A percentile compares a stretch with the other conserved stretches of the same genome.
These are phyloP conservation scores for Tethya wilhelma DNA, from an alignment of 37 sponge, comb jelly and placozoan species.

Conservation along the genomic window DNA sequence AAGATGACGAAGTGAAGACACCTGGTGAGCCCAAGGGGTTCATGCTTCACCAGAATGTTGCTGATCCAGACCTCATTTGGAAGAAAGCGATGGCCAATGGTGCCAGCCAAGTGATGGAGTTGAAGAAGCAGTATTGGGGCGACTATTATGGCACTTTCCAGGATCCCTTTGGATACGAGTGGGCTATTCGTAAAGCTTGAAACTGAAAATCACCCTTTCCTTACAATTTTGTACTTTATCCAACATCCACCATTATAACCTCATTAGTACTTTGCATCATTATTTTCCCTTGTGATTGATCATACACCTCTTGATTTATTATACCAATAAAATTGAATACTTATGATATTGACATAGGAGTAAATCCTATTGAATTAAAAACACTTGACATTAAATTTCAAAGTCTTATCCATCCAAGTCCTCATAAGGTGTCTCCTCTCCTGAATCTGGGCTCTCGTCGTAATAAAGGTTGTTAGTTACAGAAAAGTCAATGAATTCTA, in stretches of 20 bases:
- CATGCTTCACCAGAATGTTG: slow-evolving; percentile 29
- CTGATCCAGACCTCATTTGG: slow-evolving; percentile 47
- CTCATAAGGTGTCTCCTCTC: slow-evolving; percentile 17
- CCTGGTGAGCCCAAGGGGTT: slow-evolving; percentile 11
- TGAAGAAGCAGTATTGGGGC: slow-evolving; percentile 69
- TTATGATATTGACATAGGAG: too few relatives aligned
- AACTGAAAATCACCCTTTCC: too few relatives aligned
- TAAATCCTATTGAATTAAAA: too few relatives aligned
- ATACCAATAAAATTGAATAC: too few relatives aligned
- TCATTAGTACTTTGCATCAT: too few relatives aligned
- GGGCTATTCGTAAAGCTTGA: slow-evolving; percentile 24
- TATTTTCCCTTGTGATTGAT: too few relatives aligned
- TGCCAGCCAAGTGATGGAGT: slow-evolving; percentile 24
- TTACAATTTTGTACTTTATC: too few relatives aligned
- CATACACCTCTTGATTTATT: too few relatives aligned
- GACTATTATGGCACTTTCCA: slow-evolving; percentile 47
- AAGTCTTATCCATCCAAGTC: neutral
- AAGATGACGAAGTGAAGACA: neutral
- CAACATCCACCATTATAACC: too few relatives aligned
- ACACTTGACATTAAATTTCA: too few relatives aligned
- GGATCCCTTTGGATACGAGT: slow-evolving; percentile 63
- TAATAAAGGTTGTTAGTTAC: slow-evolving; percentile 16
- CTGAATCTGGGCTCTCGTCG: slow-evolving; percentile 9
- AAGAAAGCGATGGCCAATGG: slow-evolving; percentile 71
- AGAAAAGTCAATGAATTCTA: neutral